Percentiles rank a stretch among this genome's conserved stretches.
phyloP scores from a whole-genome alignment of 2,113 vertebrate species.

The Dromaius novaehollandiae region DNA sequence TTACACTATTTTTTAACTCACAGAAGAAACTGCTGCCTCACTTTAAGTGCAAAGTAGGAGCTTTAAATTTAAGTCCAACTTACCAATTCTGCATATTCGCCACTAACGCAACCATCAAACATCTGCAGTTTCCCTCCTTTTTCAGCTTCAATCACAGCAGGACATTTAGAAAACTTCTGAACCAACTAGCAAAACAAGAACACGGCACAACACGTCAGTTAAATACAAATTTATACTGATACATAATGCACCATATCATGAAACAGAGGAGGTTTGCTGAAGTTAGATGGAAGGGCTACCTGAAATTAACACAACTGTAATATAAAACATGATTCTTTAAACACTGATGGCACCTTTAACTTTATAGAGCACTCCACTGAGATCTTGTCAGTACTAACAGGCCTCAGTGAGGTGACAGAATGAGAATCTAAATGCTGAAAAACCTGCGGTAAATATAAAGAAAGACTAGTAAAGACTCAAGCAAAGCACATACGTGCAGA shows the following conservation, averaged over 20 bases:
- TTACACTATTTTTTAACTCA: background rate
- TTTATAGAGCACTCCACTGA: background rate
- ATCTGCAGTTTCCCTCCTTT: constrained; percentile 74
- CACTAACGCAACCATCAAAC: constrained; percentile 71
- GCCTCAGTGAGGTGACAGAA: background rate
- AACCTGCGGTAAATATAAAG: background rate
- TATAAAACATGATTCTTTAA: background rate
- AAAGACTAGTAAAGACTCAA: background rate
- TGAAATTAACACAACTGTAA: background rate
- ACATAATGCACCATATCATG: rapidly evolving
- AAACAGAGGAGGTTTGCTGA: background rate
- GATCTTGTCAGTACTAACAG: background rate
- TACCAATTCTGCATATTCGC: constrained; percentile 75
- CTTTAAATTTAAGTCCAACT: background rate
- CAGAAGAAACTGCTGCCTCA: rapidly evolving
- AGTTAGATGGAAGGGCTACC: background rate
- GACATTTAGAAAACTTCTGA: constrained; percentile 71
- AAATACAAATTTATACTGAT: rapidly evolving
- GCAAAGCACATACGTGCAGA: background rate
- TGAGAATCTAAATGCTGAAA: background rate
- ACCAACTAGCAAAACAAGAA: constrained; percentile 61
- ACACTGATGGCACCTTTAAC: background rate
- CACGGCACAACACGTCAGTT: background rate
- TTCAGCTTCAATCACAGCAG: constrained; percentile 73
- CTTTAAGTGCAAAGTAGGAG: background rate